Percentiles rank a stretch among this genome's conserved stretches.
Conservation (phyloP, 2,113 vertebrate genomes). For the Strix aluco region DNA sequence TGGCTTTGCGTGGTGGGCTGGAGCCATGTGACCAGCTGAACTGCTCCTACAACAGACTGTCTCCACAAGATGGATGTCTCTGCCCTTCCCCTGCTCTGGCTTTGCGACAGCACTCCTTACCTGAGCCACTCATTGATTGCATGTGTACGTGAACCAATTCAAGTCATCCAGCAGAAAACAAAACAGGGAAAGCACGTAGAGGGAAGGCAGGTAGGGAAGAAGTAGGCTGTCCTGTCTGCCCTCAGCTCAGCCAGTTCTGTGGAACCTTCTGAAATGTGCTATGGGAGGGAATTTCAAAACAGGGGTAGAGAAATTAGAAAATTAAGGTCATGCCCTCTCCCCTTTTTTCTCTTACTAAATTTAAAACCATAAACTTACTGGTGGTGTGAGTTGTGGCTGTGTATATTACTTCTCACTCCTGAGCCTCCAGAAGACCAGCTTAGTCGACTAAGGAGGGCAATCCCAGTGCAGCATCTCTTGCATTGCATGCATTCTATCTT, state of each 20-base stretch:
- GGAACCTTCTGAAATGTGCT: background rate
- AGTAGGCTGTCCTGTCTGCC: background rate
- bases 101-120: background rate
- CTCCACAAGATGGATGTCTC: background rate
- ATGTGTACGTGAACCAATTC: background rate
- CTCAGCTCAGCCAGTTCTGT: background rate
- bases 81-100: background rate
- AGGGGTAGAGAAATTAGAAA: background rate
- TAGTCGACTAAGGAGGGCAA: background rate
- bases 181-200: background rate
- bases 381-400: background rate
- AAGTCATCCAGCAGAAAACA: background rate
- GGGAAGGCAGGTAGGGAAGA: background rate
- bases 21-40: background rate
- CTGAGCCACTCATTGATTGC: background rate
- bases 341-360: background rate
- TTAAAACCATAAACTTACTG: background rate
- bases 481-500: background rate
- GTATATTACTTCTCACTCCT: background rate
- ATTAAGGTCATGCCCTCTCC: background rate
- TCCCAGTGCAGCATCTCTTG: background rate
- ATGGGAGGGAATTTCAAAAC: background rate
- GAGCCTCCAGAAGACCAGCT: background rate
- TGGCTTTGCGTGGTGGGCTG: background rate
- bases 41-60: background rate